Evolutionary conservation across 2,113 vertebrate genomes (phyloP), one percentile per base, ranked within the genome.

Genomic region (Andinoacara biseriatus): DNA sequence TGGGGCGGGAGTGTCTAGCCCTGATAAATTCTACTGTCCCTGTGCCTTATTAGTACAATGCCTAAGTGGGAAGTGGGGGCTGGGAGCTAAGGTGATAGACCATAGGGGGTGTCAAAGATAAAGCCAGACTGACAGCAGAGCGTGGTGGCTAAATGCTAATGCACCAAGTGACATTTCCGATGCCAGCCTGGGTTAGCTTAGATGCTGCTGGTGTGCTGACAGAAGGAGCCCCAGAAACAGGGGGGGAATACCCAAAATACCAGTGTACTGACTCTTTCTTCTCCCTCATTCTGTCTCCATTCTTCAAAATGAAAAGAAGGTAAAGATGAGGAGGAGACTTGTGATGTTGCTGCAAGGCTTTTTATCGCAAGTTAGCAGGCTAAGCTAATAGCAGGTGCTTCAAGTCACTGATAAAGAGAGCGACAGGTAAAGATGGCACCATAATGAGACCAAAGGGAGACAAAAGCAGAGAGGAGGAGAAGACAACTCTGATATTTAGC

Each of bases 61-160:
- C 83, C 57, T 88, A 88, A 89, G 86, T 84, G 89, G 49, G 26
- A 77, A 65, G 74, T 59, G 80, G 86, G 74, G 60, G 75, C 22
- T 29, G 85, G 40, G 86, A 82, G 86, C 75, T 60, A 83, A 88
- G 90, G 90, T 89, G 86, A 85, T 82, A 91, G 91, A 91, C 92
- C 89, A 85, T 61, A 84, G 92, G 90, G 89, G 90, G 91, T 88
- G 92, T 92, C 91, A 89, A 78, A 93, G 94, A 96, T 95, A 95
- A 95, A 95, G 92, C 58, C 58, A 89, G 95, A 95, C 91, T 96
- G 95, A 95, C 95, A 95, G 94, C 85, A 54, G 77, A 87, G 92
- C 80, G 88, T 8, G 76, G 89, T 65, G 81, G 92, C 92, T 95
- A 95, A 96, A 96, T 96, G 95, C 94, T 95, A 96, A 96, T 95